A percentile compares a stretch with the other conserved stretches of the same genome.
phyloP scores from a whole-genome alignment of 2,113 vertebrate species.

The Taurulus bubalis region DNA sequence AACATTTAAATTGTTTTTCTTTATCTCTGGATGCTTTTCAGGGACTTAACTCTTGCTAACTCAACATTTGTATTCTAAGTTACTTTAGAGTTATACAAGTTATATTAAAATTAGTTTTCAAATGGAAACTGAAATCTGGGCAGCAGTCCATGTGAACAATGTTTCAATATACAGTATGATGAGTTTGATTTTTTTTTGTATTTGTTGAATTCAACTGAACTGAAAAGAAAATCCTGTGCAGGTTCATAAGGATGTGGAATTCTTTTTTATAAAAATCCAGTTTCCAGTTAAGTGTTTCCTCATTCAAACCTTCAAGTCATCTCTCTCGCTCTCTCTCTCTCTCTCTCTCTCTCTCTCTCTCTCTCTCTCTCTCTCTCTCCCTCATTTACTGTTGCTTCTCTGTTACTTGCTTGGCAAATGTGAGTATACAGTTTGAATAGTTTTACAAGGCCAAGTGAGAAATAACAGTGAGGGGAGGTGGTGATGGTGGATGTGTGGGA shows the following conservation, averaged over 20 bases:
- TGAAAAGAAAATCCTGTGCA: background rate
- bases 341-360: slow-evolving; percentile 11
- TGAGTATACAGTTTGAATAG: slow-evolving; percentile 74
- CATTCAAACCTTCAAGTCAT: slow-evolving; percentile 55
- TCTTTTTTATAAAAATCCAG: slow-evolving; percentile 11
- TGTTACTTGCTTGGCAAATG: slow-evolving; percentile 67
- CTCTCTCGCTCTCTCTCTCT: slow-evolving; percentile 9
- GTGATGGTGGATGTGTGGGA: slow-evolving; percentile 15
- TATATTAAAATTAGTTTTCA: background rate
- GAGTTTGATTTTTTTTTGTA: background rate
- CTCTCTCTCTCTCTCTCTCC: slow-evolving; percentile 5
- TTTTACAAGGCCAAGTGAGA: slow-evolving; percentile 74
- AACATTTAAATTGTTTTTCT: background rate
- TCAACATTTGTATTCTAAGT: background rate
- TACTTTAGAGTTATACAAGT: too few relatives aligned
- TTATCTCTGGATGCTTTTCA: background rate
- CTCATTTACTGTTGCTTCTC: slow-evolving; percentile 53
- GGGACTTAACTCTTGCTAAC: too few relatives aligned
- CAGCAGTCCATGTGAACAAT: background rate
- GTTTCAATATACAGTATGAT: background rate
- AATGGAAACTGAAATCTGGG: background rate
- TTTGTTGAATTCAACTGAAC: background rate
- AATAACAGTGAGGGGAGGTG: slow-evolving; percentile 60
- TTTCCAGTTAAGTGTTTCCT: slow-evolving; percentile 23
- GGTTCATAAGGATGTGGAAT: slow-evolving; percentile 46